Base-by-base conservation (phyloP, 2,113 vertebrate genomes). In the Microtus oregoni region DNA sequence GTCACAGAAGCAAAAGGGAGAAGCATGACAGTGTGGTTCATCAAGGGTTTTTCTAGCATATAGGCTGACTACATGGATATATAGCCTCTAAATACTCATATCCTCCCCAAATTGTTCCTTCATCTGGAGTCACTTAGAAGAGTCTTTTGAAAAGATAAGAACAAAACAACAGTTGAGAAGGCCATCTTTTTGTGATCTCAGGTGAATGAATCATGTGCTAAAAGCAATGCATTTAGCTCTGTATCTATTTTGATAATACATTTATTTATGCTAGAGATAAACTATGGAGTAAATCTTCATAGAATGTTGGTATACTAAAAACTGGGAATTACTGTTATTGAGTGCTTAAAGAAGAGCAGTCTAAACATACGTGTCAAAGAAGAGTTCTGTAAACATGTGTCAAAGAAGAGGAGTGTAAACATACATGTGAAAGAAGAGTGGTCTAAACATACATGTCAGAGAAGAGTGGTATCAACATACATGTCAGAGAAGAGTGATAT, bases 11-110 rank as follows among this genome's bases (percentile, higher is more conserved):
- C 58, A 67, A 65, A 96, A 20, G 79, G 28, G 61, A 86, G 38
- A 96, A 96, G 70, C n/a, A 55, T 44, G 78, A 92, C 7, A 92
- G 35, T 88, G 96, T 81, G 61, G 5, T n/a, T 96, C 88, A 94
- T 78, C 28, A 35, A 47, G 63, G 55, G 6, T 65, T 79, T 86
- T 81, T 63, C 50, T 65, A 81, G 61, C 93, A 58, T 82, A 87
- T 28, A 91, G 68, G 55, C 50, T 87, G 30, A 86, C 41, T 92
- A 79, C 50, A 77, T 73, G 28, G 70, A 88, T 67, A 95, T 4
- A 78, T 4, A 38, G 35, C 24, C 7, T 13, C 67, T 90, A 70
- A 68, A 78, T 79, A 73, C 63, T 11, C 76, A 95, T 20, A 50
- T 92, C n/a, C 17, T 86, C 20, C 67, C 86, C 44, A 79, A 32